phyloP scores from a whole-genome alignment of 2,113 vertebrate genomes.

The Gallinago media region DNA sequence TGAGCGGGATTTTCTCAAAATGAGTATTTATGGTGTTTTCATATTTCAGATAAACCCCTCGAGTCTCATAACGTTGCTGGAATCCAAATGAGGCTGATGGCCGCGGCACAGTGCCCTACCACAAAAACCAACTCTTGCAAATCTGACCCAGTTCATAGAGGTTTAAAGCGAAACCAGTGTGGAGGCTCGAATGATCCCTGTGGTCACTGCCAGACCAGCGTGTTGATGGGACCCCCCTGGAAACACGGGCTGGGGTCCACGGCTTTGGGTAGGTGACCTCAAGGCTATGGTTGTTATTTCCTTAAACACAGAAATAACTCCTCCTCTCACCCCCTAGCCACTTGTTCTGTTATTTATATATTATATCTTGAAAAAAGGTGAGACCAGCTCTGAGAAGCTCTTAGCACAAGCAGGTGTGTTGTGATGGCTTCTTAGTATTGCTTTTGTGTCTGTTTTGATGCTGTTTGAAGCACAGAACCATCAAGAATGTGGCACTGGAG shows the following conservation, averaged over 20 bases:
- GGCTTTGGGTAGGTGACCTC: background rate
- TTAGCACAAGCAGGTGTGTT: background rate
- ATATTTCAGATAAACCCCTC: constrained; percentile 46
- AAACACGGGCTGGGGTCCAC: background rate
- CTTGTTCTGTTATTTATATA: background rate
- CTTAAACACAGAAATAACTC: background rate
- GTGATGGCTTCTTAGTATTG: background rate
- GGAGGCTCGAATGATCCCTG: background rate
- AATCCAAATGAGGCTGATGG: constrained; percentile 52
- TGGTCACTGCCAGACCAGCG: background rate
- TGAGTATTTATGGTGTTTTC: constrained; percentile 56
- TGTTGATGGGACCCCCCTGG: background rate
- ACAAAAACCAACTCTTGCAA: constrained; percentile 36
- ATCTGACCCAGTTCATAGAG: background rate
- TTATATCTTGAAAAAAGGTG: background rate
- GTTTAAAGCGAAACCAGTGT: background rate
- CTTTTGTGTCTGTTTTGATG: background rate
- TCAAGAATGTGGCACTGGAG: background rate
- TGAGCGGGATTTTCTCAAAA: constrained; percentile 47
- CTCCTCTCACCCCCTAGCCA: background rate
- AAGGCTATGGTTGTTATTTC: background rate
- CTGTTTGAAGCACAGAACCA: background rate
- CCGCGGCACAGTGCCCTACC: background rate
- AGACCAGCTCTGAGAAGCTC: background rate
- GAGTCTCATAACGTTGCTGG: constrained; percentile 33